Evolutionary conservation across 2,797 vertebrate genomes (phyloP), one percentile per base, ranked within the genome.

Genomic region (Antennarius maculatus): DNA sequence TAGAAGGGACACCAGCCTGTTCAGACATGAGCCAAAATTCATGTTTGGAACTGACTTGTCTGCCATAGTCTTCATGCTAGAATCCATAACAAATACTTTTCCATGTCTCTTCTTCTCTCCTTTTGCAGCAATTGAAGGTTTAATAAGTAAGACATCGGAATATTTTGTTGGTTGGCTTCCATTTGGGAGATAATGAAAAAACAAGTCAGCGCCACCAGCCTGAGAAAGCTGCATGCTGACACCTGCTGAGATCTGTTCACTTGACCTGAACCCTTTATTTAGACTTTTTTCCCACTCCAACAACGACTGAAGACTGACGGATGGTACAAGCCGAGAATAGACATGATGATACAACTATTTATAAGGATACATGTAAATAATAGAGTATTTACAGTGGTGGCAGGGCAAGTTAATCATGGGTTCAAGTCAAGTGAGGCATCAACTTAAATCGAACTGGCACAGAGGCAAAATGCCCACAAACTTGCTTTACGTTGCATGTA

Each of bases 101-200:
- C 79, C 86, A 91, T 92, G 80, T 93, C 71, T 92, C 87, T 91
- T 87, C 80, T 86, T 89, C 80, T 88, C 80, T 83, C 82, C 92
- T 85, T 86, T 90, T 92, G 93, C 93, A 95, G 94, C 93, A 93
- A 94, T 95, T 94, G 93, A 94, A 90, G 94, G 94, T 91, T 94
- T 95, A 92, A 95, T 95, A 93, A 95, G 94, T 95, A 95, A 95
- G 94, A 90, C 67, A 88, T 66, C 81, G 79, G 86, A 78, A 85
- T 85, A 85, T 84, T 78, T 86, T 87, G 71, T 86, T 90, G 84
- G 81, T 89, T 89, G 85, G 76, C 83, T 87, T 80, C 71, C 77
- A 56, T 77, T 74, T 66, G 65, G 73, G 47, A 75, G 78, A 76
- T 56, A 57, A 59, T 69, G 16, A 59, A 64, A 71, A 79, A 31